Percentiles rank a stretch among this genome's conserved stretches.
Evolutionary conservation across 2,797 vertebrate genomes (phyloP).

Genomic region (Smutsia gigantea): DNA sequence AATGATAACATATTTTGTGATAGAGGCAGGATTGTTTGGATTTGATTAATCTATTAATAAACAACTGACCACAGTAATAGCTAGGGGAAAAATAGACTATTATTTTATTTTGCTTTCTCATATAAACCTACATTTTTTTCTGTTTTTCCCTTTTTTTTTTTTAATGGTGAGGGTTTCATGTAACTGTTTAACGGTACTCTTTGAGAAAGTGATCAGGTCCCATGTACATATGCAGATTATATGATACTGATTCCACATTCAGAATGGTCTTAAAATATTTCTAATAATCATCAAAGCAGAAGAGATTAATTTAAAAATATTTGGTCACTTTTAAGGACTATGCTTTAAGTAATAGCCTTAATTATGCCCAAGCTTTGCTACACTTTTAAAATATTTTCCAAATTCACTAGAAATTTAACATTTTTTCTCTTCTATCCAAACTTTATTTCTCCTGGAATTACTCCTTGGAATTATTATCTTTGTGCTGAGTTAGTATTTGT

Average conservation of each 20-base stretch:
- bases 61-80: not conserved
- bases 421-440: not conserved
- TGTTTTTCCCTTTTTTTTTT: not conserved
- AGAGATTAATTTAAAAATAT: not conserved
- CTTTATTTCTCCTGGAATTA: not conserved
- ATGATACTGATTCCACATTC: not conserved
- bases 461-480: not conserved
- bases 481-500: conserved; percentile 59
- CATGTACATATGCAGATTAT: not conserved
- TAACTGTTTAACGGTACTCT: not conserved
- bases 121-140: not conserved
- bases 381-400: not conserved
- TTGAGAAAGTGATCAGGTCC: not conserved
- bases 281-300: not conserved
- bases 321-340: not conserved
- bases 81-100: not conserved
- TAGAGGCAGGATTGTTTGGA: not conserved
- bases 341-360: not conserved
- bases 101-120: not conserved
- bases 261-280: not conserved
- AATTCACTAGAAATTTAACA: not conserved
- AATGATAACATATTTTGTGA: not conserved
- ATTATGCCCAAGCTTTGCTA: not conserved
- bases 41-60: not conserved
- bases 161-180: not conserved